A percentile compares a stretch with the other conserved stretches of the same genome.
These are phyloP conservation scores for Trinectes maculatus DNA, from an alignment of 2,113 vertebrate genomes.

Conservation along the genomic window DNA sequence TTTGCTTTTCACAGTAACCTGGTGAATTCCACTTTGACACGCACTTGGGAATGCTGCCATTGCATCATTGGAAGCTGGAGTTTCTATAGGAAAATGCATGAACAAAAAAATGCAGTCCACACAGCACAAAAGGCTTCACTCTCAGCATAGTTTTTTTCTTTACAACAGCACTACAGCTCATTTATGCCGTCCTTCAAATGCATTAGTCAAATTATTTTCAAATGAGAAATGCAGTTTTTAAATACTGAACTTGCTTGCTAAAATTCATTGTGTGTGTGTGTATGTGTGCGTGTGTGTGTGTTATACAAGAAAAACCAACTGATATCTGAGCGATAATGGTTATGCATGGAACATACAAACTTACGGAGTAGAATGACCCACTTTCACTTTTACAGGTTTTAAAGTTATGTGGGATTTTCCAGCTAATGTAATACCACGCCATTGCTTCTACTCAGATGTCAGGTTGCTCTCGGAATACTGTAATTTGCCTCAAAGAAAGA, in stretches of 20 bases:
- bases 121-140: not conserved
- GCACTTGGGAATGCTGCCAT: not conserved
- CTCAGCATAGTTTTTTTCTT: not conserved
- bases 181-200: not conserved
- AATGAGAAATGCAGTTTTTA: not conserved
- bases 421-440: not conserved
- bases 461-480: slow-evolving; percentile 3
- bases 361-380: not conserved
- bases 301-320: no score
- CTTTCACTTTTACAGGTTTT: slow-evolving; percentile 12
- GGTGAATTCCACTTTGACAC: slow-evolving; percentile 46
- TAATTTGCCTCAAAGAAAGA: slow-evolving; percentile 53
- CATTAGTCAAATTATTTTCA: not conserved
- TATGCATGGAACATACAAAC: no score
- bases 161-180: not conserved
- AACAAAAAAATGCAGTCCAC: not conserved
- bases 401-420: slow-evolving; percentile 23
- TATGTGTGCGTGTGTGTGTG: no score
- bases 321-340: no score
- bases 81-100: not conserved
- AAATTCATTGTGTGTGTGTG: no score
- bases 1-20: slow-evolving; percentile 21
- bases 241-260: no score
- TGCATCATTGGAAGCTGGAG: not conserved
- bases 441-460: slow-evolving; percentile 8